Conservation (phyloP, 2,797 vertebrate species). For the Scomberomorus guttatus region DNA sequence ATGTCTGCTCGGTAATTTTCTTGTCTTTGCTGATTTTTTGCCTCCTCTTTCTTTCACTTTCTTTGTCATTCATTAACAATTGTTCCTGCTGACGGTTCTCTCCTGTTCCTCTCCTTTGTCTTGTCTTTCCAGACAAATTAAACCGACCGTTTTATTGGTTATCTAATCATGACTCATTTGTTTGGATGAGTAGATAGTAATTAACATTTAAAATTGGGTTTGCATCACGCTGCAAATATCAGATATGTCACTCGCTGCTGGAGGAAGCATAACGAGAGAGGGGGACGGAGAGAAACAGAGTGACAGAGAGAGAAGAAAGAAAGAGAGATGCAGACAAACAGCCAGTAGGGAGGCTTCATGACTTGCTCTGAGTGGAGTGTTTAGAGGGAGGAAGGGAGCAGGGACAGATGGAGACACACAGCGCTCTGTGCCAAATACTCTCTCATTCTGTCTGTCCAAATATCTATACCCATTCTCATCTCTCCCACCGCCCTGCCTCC, state of each 20-base stretch:
- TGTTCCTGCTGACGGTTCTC: slow-evolving; percentile 45
- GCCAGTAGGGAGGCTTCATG: slow-evolving; percentile 63
- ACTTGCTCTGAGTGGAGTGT: slow-evolving; percentile 69
- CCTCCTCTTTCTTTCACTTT: neutral
- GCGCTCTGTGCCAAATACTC: slow-evolving; percentile 75
- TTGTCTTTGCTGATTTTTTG: slow-evolving; percentile 18
- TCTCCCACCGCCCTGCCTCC: slow-evolving; percentile 58
- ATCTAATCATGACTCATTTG: slow-evolving; percentile 72
- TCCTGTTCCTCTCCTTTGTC: slow-evolving; percentile 50
- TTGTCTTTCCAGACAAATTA: slow-evolving; percentile 66
- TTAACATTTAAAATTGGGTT: slow-evolving; percentile 77
- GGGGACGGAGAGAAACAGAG: neutral
- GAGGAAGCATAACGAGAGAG: neutral
- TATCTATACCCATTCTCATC: slow-evolving; percentile 61
- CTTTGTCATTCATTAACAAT: slow-evolving; percentile 41
- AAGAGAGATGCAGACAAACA: slow-evolving; percentile 45
- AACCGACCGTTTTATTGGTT: slow-evolving; percentile 60
- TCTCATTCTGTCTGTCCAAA: slow-evolving; percentile 71
- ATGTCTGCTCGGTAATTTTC: slow-evolving; percentile 37
- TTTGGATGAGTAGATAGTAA: slow-evolving; percentile 66
- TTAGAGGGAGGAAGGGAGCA: slow-evolving; percentile 66
- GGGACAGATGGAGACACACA: slow-evolving; percentile 82
- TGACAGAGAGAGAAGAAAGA: neutral
- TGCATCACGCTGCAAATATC: slow-evolving; percentile 59
- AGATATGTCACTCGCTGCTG: slow-evolving; percentile 63